A percentile compares a stretch with the other conserved stretches of the same genome.
These are phyloP conservation scores for Gobionotothen gibberifrons DNA, from an alignment of 2,797 vertebrate genomes.

Conservation along the genomic window DNA sequence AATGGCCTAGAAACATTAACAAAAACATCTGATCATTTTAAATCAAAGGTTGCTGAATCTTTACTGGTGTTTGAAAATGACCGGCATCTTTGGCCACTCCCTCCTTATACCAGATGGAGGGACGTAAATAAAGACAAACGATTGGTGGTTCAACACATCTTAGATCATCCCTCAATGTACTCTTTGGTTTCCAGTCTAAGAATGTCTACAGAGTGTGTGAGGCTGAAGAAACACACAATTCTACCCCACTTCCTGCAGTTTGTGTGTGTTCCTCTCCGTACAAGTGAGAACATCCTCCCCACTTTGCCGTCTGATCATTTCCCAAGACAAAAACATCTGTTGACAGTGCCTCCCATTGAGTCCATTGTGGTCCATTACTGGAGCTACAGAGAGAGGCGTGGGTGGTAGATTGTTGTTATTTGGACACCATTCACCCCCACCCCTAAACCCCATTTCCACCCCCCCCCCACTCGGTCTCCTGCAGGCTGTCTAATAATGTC, in stretches of 20 bases:
- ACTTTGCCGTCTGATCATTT: slow-evolving; percentile 50
- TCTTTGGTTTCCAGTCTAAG: not conserved
- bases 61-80: not conserved
- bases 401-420: slow-evolving; percentile 79
- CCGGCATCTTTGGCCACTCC: not conserved
- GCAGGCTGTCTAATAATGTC: slow-evolving; percentile 66
- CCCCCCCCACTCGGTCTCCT: slow-evolving; percentile 40
- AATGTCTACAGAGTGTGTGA: slow-evolving; percentile 7
- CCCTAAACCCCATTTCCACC: slow-evolving; percentile 44
- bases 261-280: slow-evolving; percentile 20
- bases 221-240: not conserved
- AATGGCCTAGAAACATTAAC: not conserved
- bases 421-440: slow-evolving; percentile 55
- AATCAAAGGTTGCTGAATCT: not conserved
- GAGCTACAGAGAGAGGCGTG: slow-evolving; percentile 54
- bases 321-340: slow-evolving; percentile 59
- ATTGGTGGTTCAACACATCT: not conserved
- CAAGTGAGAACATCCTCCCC: slow-evolving; percentile 35
- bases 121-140: not conserved
- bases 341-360: slow-evolving; percentile 68
- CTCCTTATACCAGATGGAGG: not conserved
- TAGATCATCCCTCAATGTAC: not conserved
- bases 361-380: slow-evolving; percentile 65
- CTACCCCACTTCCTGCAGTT: not conserved
- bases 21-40: not conserved